Evolutionary conservation across 2,888 invertebrate species (phyloP).

Genomic region (Toxonevra muliebris): DNA sequence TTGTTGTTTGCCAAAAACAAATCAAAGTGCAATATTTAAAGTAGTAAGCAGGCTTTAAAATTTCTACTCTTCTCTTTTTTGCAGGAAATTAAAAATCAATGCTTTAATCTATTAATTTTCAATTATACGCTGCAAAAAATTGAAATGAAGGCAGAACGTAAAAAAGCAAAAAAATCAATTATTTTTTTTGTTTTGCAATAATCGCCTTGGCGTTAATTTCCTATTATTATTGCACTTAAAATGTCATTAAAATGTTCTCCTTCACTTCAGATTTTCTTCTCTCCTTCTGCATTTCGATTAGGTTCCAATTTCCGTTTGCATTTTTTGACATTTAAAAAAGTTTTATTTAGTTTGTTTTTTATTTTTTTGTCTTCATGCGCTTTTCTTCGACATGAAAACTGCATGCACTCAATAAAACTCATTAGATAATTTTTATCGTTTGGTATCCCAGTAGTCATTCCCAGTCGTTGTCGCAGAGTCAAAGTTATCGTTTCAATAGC

Average conservation of each 20-base stretch:
- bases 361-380: background rate
- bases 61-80: too few species aligned
- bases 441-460: background rate
- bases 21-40: too few species aligned
- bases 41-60: too few species aligned
- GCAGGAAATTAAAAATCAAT: too few species aligned
- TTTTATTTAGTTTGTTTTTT: background rate
- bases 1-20: too few species aligned
- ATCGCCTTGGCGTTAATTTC: slow-evolving; percentile 22
- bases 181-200: slow-evolving; percentile 16
- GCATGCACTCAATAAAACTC: slow-evolving; percentile 56
- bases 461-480: slow-evolving; percentile 12
- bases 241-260: too few species aligned
- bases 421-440: slow-evolving; percentile 51
- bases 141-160: too few species aligned
- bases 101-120: too few species aligned
- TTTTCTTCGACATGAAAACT: slow-evolving; percentile 19
- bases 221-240: background rate
- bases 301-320: background rate
- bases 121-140: too few species aligned
- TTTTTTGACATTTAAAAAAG: background rate
- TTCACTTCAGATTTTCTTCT: background rate
- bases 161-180: slow-evolving; percentile 15
- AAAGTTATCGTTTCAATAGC: slow-evolving; percentile 14
- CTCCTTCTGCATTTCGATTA: slow-evolving; percentile 1